These are phyloP conservation scores for Microtus montanus DNA, from an alignment of 2,113 vertebrate species.

Conservation along the genomic window DNA sequence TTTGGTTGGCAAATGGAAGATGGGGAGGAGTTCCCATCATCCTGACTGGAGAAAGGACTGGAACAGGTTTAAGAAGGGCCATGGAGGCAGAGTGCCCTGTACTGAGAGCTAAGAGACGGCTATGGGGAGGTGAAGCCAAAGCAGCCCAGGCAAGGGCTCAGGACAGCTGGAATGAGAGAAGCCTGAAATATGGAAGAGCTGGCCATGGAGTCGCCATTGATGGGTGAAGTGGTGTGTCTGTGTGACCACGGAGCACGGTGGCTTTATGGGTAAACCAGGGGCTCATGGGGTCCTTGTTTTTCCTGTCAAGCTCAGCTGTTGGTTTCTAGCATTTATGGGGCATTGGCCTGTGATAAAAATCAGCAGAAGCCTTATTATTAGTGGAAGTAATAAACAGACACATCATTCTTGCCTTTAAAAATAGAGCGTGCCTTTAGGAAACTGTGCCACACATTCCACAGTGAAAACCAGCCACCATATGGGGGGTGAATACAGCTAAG, in stretches of 20 bases:
- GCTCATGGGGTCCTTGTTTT: neutral
- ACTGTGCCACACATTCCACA: neutral
- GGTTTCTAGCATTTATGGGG: neutral
- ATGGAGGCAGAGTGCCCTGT: neutral
- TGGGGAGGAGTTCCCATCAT: neutral
- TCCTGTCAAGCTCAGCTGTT: constrained; percentile 5
- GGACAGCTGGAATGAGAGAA: neutral
- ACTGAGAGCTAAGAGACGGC: neutral
- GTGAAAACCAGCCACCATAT: neutral
- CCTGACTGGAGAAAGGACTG: neutral
- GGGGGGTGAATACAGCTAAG: neutral
- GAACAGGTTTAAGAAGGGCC: neutral
- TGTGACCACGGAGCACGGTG: neutral
- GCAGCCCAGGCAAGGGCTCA: neutral
- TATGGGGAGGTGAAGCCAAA: neutral
- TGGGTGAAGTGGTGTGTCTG: neutral
- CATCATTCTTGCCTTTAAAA: constrained; percentile 52
- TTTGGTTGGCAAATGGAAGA: neutral
- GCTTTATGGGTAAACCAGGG: constrained; percentile 1
- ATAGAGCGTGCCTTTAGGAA: neutral
- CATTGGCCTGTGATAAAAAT: constrained; percentile 4
- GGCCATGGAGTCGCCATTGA: neutral
- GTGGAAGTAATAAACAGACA: neutral
- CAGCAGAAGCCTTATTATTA: neutral
- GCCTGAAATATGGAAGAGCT: neutral